Base-by-base conservation (phyloP, 2,888 invertebrate species). In the Ormyrus rosae region DNA sequence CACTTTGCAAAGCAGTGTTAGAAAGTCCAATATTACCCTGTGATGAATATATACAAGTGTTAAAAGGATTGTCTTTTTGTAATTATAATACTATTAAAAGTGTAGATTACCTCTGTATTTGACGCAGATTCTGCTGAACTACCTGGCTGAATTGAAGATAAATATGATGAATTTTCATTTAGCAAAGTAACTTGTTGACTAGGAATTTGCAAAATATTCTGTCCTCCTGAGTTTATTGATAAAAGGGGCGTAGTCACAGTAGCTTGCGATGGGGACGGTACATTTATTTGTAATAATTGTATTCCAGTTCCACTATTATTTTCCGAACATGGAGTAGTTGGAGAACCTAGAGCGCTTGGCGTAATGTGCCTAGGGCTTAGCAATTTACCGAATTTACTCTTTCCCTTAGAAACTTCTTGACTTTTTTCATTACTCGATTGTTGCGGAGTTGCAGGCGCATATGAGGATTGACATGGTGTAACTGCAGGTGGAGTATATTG, bases 241-340 rank as follows among this genome's bases (percentile, higher is more conserved):
- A 51, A 48, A 4, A 8, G 50, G 7, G 78, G 11, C 67, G 50
- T 70, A 56, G 51, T 58, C n/a, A 67, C 11, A 48, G 34, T 56
- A 19, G 50, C 4, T 53, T 19, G 45, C 0, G 45, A 48, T 45
- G 19, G 19, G 6, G 56, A 5, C 0, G 67, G 78, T 4, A 61
- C 34, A 73, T 61, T 73, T 13, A 72, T 72, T 60, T 68, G 78
- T 7, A 76, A 9, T 46, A 61, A 4, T 61, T 68, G 68, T 55
- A 67, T 8, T 11, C 58, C 19, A 7, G 75, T 2, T 19, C 8
- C 46, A 61, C 46, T 55, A 34, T 34, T 34, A 34, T 34, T 34
- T 13, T 76, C 53, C n/a, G 50, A 46, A 34, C 48, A 68, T 45
- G 73, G 10, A 2, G 58, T 61, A 34, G 45, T 70, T 0, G 69